Percentiles rank a stretch among this genome's conserved stretches.
Evolutionary conservation across 2,888 invertebrate species (phyloP).

Genomic region (Dorcus parallelipipedus): DNA sequence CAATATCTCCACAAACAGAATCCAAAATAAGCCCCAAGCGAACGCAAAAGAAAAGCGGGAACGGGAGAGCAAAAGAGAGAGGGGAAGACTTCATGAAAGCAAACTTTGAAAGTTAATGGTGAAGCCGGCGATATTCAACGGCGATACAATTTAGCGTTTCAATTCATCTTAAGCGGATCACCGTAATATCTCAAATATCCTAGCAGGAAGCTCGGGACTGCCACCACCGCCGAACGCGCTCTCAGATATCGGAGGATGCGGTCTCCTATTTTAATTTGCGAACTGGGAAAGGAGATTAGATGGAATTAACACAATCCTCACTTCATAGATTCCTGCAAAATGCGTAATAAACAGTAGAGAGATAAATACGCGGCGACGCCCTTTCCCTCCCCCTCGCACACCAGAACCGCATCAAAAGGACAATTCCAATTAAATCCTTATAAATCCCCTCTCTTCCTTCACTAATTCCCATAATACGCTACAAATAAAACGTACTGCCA

Average conservation of each 20-base stretch:
- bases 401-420: not conserved
- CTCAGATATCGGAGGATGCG: conserved; percentile 17
- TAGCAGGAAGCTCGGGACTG: conserved; percentile 4
- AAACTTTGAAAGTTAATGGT: conserved; percentile 29
- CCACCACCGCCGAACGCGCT: not conserved
- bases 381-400: not conserved
- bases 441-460: not conserved
- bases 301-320: conserved; percentile 28
- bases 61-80: not conserved
- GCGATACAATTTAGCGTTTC: conserved; percentile 27
- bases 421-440: conserved; percentile 1
- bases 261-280: conserved; percentile 30
- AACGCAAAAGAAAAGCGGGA: not conserved
- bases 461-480: not conserved
- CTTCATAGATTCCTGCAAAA: conserved; percentile 24
- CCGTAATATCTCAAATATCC: conserved; percentile 30
- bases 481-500: no score
- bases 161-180: conserved; percentile 33
- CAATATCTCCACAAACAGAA: not conserved
- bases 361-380: not conserved
- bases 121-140: conserved; percentile 24
- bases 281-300: conserved; percentile 27
- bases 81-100: conserved; percentile 25
- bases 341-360: conserved; percentile 11
- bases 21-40: not conserved